These are phyloP conservation scores for Globodera ellingtonae DNA, from an alignment of 1,140 invertebrate species.

Conservation along the genomic window DNA sequence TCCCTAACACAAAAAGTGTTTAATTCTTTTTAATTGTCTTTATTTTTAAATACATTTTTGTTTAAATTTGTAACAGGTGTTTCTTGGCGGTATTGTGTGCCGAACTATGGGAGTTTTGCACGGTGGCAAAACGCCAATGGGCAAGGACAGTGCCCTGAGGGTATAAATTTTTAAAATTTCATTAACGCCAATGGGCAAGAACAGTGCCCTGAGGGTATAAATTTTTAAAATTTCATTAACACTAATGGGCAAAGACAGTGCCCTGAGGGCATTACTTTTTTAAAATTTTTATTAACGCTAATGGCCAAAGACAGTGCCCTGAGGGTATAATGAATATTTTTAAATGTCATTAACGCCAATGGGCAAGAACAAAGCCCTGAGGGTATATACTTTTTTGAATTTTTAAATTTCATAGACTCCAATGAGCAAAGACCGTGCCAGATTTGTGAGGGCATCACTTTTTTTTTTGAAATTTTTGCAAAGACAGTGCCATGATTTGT, in stretches of 20 bases:
- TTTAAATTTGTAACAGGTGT: slow-evolving; percentile 26
- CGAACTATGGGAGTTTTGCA: slow-evolving; percentile 33
- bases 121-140: slow-evolving; percentile 12
- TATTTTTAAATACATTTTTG: not conserved
- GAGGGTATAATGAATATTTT: not conserved
- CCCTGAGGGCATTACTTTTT: too few relatives aligned
- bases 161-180: not conserved
- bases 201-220: slow-evolving; percentile 6
- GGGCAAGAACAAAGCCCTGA: too few relatives aligned
- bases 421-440: too few relatives aligned
- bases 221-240: not conserved
- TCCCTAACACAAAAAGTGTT: slow-evolving; percentile 36
- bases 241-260: too few relatives aligned
- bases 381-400: too few relatives aligned
- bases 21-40: not conserved
- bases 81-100: slow-evolving; percentile 53
- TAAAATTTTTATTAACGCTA: too few relatives aligned
- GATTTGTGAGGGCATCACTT: too few relatives aligned
- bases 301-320: not conserved
- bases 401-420: too few relatives aligned
- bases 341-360: too few relatives aligned
- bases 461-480: too few relatives aligned
- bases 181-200: slow-evolving; percentile 2
- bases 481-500: too few relatives aligned
- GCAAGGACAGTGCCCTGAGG: not conserved